Base-by-base conservation (phyloP, 1,140 invertebrate genomes). In the Goniozus legneri region DNA sequence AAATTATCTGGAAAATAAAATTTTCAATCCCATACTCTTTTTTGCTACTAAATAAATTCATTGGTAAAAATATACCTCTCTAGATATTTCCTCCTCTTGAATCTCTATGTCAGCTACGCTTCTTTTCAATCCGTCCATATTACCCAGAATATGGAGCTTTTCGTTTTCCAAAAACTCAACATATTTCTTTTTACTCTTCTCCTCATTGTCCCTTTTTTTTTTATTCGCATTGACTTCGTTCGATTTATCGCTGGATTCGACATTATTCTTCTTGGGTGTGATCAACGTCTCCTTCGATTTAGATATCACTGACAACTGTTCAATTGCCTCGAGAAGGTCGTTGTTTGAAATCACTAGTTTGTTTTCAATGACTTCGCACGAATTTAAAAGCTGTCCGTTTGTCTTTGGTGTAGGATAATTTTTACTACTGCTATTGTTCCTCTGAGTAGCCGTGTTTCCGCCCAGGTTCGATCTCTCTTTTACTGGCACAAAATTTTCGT, bases 81-180 rank as follows among this genome's bases (percentile, higher is more conserved):
- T 78, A 22, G 87, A 79, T 15, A 89, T 84, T 71, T 93, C 89
- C 65, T 89, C 87, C 62, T 91, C 87, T 62, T 91, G 88, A 15
- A 80, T 82, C 61, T 91, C 85, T 38, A 92, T 85, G 58, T 91
- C 88, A 1, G 82, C 78, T 50, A 92, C 85, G 64, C 86, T 84
- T 48, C 83, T 79, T 60, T 91, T 91, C 13, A 92, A 73, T 24
- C 59, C 52, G 2, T 76, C 73, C 73, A 76, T 76, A 27, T 76
- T 75, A 1, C 63, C 54, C 13, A 73, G 58, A 24, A 76, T 75
- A 31, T 75, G 71, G 8, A 65, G 27, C 22, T 76, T 76, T 27
- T 76, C 74, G 31, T 72, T 74, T 38, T 70, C 64, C 33, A 76
- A 46, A 44, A 75, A 75, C 18, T 73, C 72, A 13, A 76, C 58